Conservation (phyloP, 2,888 invertebrate genomes). For the Cepaea hortensis region DNA sequence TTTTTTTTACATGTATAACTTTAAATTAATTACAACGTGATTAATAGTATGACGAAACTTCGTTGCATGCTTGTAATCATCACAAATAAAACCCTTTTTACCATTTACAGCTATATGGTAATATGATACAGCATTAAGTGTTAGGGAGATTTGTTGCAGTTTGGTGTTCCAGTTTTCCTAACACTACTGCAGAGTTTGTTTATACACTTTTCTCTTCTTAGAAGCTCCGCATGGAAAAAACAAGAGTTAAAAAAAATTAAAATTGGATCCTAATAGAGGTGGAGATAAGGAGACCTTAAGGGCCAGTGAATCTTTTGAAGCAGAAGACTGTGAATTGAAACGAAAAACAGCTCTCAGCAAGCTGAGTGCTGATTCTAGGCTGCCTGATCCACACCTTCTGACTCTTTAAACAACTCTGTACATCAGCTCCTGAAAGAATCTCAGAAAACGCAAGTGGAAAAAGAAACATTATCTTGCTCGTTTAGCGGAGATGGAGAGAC, state of each 20-base stretch:
- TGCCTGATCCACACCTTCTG: background rate
- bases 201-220: conserved; percentile 61
- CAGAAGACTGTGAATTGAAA: conserved; percentile 25
- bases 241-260: conserved; percentile 25
- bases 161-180: conserved; percentile 62
- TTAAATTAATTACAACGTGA: too few relatives aligned
- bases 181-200: conserved; percentile 62
- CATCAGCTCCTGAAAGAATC: conserved; percentile 57
- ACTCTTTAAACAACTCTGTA: conserved; percentile 57
- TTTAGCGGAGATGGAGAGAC: conserved; percentile 55
- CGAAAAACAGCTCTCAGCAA: conserved; percentile 18
- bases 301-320: conserved; percentile 28
- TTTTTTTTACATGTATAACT: too few relatives aligned
- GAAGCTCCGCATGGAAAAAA: conserved; percentile 47
- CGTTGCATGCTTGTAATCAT: too few relatives aligned
- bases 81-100: too few relatives aligned
- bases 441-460: conserved; percentile 53
- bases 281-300: conserved; percentile 31
- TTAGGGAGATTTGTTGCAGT: conserved; percentile 68
- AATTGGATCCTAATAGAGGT: conserved; percentile 9
- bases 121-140: too few relatives aligned
- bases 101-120: too few relatives aligned
- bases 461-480: conserved; percentile 60
- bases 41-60: too few relatives aligned
- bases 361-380: background rate